These are phyloP conservation scores for Ferrisia virgata DNA, from an alignment of 2,888 invertebrate genomes.

Conservation along the genomic window DNA sequence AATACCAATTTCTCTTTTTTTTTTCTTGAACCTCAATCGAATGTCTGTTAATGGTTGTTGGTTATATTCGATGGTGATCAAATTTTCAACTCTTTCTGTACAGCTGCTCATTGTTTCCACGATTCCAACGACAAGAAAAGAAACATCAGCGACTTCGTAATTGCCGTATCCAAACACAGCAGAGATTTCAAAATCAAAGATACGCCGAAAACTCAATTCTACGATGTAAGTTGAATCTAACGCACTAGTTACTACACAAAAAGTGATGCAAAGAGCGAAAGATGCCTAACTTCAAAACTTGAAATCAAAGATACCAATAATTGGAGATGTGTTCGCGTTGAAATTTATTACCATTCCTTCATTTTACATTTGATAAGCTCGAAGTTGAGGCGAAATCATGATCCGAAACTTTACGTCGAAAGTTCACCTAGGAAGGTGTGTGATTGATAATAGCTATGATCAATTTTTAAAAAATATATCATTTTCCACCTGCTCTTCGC, in stretches of 20 bases:
- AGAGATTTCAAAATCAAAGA: conserved; percentile 3
- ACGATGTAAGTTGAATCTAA: background rate
- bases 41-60: background rate
- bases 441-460: too few species aligned
- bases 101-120: conserved; percentile 2
- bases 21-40: background rate
- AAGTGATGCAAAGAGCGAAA: too few species aligned
- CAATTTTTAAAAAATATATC: background rate
- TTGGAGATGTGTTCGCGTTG: too few species aligned
- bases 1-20: too few species aligned
- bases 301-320: too few species aligned
- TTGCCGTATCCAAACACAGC: background rate
- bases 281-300: too few species aligned
- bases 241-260: background rate
- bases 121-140: conserved; percentile 8
- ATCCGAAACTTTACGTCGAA: too few species aligned
- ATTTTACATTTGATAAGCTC: too few species aligned
- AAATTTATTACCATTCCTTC: too few species aligned
- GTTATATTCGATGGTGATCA: too few species aligned
- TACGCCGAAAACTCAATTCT: conserved; percentile 2
- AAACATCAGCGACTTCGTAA: conserved; percentile 1
- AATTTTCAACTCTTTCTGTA: background rate
- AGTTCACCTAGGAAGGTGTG: too few species aligned
- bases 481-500: background rate
- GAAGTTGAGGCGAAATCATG: too few species aligned